Base-by-base conservation (phyloP, 1,140 invertebrate species). In the Ceratitis capitata region DNA sequence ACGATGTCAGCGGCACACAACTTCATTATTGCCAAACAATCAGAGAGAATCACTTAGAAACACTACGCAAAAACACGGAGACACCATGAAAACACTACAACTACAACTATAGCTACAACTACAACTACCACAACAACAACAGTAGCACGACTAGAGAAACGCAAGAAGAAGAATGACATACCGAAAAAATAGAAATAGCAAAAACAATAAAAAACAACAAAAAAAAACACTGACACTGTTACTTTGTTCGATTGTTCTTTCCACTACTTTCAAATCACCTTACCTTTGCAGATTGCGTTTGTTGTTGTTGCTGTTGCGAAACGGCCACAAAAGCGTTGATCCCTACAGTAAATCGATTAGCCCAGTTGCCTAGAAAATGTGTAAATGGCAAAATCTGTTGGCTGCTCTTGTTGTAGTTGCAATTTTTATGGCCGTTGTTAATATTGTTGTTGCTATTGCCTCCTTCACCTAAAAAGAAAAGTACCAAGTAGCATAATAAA, bases 271-370 rank as follows among this genome's bases (percentile, higher is more conserved):
- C n/a, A 56, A 5, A 56, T 7, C 51, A n/a, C n/a, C n/a, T n/a
- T n/a, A n/a, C n/a, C n/a, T n/a, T n/a, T n/a, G n/a, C n/a, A n/a
- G n/a, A n/a, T n/a, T 23, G 19, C 19, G 51, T n/a, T n/a, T 26
- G 26, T 61, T 61, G 29, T n/a, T 74, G 64, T 39, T 74, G 64
- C 23, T 42, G n/a, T 78, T 78, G 39, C 45, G 69, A 42, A 23
- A 42, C 32, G 69, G 39, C 69, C 35, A 78, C 69, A 53, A 32
- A 83, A 83, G 49, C 82, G 26, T 83, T 78, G 69, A 78, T 78
- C 69, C 69, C 69, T 78, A 78, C 82, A 49, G 47, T 83, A 83
- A 83, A 83, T 83, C 82, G 82, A 83, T 83, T 83, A 83, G 82
- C 82, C 82, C 42, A 83, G 82, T 83, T 83, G 82, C 82, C 82